These are phyloP conservation scores for Palloptera scutellata DNA, from an alignment of 2,888 invertebrate species.

Conservation along the genomic window DNA sequence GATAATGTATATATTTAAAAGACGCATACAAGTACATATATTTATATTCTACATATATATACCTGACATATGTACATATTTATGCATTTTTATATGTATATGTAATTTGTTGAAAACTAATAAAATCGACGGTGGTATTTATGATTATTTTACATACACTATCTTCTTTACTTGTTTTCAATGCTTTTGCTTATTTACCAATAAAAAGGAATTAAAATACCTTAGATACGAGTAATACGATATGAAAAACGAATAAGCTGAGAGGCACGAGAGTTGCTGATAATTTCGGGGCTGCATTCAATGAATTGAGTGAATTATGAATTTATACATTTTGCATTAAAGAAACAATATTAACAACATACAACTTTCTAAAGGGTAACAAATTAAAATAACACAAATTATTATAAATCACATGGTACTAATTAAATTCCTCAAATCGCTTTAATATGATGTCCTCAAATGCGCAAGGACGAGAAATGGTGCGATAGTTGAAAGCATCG, in stretches of 20 bases:
- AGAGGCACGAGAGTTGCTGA: too few species aligned
- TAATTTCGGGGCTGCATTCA: too few species aligned
- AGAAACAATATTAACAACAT: too few species aligned
- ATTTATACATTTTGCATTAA: too few species aligned
- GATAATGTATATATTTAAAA: neutral
- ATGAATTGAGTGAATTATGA: too few species aligned
- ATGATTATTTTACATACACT: slow-evolving; percentile 35
- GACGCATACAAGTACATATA: neutral
- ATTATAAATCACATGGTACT: too few species aligned
- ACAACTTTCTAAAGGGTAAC: neutral
- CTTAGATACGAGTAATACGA: too few species aligned
- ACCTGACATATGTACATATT: neutral
- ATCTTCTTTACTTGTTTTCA: slow-evolving; percentile 32
- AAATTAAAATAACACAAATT: too few species aligned
- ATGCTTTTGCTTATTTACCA: neutral
- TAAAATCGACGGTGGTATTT: slow-evolving; percentile 55
- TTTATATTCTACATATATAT: too few species aligned
- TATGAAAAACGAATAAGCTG: too few species aligned
- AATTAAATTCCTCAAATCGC: too few species aligned
- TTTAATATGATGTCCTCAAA: slow-evolving; percentile 53
- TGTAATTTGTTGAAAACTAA: slow-evolving; percentile 46
- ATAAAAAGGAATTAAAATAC: too few species aligned
- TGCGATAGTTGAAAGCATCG: slow-evolving; percentile 49
- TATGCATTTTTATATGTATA: slow-evolving; percentile 14
- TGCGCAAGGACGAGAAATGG: slow-evolving; percentile 51